Evolutionary conservation across 2,888 invertebrate species (phyloP), one percentile per base, ranked within the genome.

Genomic region (Teinopalpus imperialis): DNA sequence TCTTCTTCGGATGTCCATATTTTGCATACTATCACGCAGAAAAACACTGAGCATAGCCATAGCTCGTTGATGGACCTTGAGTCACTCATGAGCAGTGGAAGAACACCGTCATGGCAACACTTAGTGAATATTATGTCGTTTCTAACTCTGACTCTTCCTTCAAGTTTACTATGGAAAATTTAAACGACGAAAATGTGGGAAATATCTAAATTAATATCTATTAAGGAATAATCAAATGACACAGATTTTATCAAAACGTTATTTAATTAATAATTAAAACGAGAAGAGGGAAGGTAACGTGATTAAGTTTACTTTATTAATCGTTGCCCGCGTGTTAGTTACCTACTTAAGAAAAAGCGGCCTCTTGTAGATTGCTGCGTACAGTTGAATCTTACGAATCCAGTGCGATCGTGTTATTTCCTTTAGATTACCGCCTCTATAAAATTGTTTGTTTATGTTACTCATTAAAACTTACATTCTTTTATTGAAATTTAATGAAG

Each of bases 361-460:
- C 10, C 12, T 12, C 6, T 9, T 12, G 7, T 13, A 39, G 20
- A 37, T 12, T 32, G 10, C 16, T 23, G 1, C 5, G 8, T 32
- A 12, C 18, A 23, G 10, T 13, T 6, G 2, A 14, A 6, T 4
- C 23, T 9, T 40, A 31, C 3, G 10, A 26, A 30, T 23, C 20
- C 20, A 32, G 14, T 20, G 9, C 30, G 20, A 27, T 14, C 32
- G 10, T 14, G 13, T 21, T 27, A 12, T 37, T 46, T 18, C 35
- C 18, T 1, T 20, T 21, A 41, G 21, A 26, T 35, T 40, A 39
- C 40, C 34, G 9, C 5, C 20, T 23, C 21, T 42, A 52, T 54
- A 54, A 50, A 52, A 31, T 31, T 37, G 48, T 42, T 30, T 51
- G 44, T 52, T 54, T 54, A 51, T 54, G 48, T 45, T 13, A 34